Base-by-base conservation (phyloP, 2,797 vertebrate genomes). In the Galagoides demidoff region DNA sequence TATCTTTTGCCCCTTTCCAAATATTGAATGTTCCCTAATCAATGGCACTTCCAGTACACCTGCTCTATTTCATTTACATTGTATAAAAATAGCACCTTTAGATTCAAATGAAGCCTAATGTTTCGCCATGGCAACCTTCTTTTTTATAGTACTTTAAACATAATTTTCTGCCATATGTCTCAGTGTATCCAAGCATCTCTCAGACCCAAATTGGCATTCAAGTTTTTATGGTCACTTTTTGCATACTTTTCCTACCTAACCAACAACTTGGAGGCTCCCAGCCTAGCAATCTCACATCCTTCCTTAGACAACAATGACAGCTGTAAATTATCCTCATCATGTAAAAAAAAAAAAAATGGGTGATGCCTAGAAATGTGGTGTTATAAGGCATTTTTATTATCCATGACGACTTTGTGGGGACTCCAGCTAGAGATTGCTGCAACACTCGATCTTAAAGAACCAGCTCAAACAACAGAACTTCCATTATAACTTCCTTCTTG, bases 51-150 rank as follows among this genome's bases (percentile, higher is more conserved):
- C 19, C 63, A 59, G 6, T 34, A 55, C 5, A 90, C 52, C 59
- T 94, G 31, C 43, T 92, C 6, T 19, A 79, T 90, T 87, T 74
- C 27, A 86, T 73, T 87, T 68, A 87, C 31, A 86, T 74, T 63
- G 52, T 37, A 2, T 20, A 87, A 92, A 94, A 73, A 34, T 77
- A 64, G 5, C 6, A 77, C 12, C 59, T 89, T 77, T n/a, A 71
- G 7, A 37, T 82, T 79, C 39, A 81, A 93, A 68, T 16, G 61
- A 68, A 73, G 13, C 20, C 83, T 76, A 37, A 93, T 25, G 8
- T 79, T 92, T 94, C 66, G 7, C 14, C 63, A 86, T 66, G 39
- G 37, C 14, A 59, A 88, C 17, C 5, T 61, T 90, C 20, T 82
- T 87, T 81, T n/a, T 74, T 57, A 25, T 29, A n/a, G 3, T 64